Percentiles rank a stretch among this genome's conserved stretches.
These are phyloP conservation scores for Sphyrna mokarran DNA, from an alignment of 2,113 vertebrate genomes.

Conservation along the genomic window DNA sequence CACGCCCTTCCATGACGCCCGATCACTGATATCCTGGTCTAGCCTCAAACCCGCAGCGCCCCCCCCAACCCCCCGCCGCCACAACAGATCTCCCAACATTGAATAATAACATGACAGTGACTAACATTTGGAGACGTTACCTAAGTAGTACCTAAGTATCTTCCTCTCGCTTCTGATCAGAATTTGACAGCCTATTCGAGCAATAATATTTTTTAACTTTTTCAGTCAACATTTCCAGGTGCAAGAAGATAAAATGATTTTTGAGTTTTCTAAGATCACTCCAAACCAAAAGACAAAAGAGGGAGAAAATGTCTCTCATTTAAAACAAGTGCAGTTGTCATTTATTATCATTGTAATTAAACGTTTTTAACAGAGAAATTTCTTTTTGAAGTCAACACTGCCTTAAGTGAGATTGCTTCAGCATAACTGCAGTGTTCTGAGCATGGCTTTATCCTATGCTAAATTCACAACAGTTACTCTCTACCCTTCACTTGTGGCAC, in stretches of 20 bases:
- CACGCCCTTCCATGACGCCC: too few relatives aligned
- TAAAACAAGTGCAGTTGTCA: neutral
- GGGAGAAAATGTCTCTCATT: neutral
- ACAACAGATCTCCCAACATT: neutral
- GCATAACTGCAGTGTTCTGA: neutral
- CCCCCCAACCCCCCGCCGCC: too few relatives aligned
- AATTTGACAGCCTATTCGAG: too few relatives aligned
- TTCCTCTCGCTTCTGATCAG: too few relatives aligned
- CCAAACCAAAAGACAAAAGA: neutral
- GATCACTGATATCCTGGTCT: too few relatives aligned
- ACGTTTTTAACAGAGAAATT: neutral
- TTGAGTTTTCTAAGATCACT: neutral
- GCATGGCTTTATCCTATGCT: neutral
- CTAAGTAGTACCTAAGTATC: too few relatives aligned
- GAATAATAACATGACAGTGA: neutral
- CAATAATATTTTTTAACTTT: too few relatives aligned
- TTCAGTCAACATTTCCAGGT: too few relatives aligned
- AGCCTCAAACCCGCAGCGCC: too few relatives aligned
- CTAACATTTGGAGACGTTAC: neutral
- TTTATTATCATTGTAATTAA: neutral
- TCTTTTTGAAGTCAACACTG: constrained; percentile 22
- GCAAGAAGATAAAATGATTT: too few relatives aligned
- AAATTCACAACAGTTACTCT: neutral
- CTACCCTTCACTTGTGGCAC: neutral
- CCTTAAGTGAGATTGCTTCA: constrained; percentile 10